Evolutionary conservation across 2,888 invertebrate genomes (phyloP), one percentile per base, ranked within the genome.

Genomic region (Unio delphinus): DNA sequence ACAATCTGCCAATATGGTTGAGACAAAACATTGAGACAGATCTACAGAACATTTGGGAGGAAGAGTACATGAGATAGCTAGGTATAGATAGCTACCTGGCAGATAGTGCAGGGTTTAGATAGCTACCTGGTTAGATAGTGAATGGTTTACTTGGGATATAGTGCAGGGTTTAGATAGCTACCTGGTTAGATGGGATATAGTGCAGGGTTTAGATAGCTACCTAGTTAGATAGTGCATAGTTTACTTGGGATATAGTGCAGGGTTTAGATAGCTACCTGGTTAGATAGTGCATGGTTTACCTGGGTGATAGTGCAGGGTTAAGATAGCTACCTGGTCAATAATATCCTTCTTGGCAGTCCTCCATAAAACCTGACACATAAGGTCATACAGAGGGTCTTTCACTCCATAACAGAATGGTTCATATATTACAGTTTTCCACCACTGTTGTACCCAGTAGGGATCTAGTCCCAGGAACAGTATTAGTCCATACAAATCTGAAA

Each of bases 271-370:
- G 58, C 18, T 65, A 94, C 91, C 91, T 95, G 94, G 74, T 93
- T 23, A 23, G 23, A 23, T 23, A 23, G 23, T 23, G 23, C 23
- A 23, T 23, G 23, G 23, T 23, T 23, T 23, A 23, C 23, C 26
- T 8, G 17, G 18, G 58, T 8, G 8, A 64, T 4, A 23, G 11
- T 55, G 55, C 11, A n/a, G 7, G 34, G 34, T 34, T 8, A 28
- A 23, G 18, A 30, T 15, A 1, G 58, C 18, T 65, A 94, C 91
- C 91, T 95, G 94, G 74, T 93, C 90, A 58, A 92, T 83, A 3
- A 95, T 94, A 86, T 93, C 92, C 7, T 90, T 89, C 89, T 95
- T 95, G 57, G 92, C 91, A 18, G 93, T 94, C 64, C 95, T 91
- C 94, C 95, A 95, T 90, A 94, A 88, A 64, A 93, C 88, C 68